Evolutionary conservation across 2,113 vertebrate species (phyloP).

Genomic region (Stomatorhinus ivindoensis): DNA sequence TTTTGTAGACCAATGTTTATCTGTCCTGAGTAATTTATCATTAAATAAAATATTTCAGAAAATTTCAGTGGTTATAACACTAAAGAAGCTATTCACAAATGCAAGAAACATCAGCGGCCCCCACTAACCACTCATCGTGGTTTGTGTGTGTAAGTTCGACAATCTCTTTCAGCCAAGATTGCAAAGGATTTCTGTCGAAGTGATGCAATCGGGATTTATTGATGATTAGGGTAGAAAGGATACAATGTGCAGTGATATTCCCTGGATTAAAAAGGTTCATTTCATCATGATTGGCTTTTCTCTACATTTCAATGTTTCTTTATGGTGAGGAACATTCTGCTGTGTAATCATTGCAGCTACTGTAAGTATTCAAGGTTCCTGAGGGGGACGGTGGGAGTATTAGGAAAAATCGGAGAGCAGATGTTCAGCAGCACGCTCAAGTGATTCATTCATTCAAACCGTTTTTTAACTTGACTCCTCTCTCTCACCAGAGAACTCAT

Average conservation of each 20-base stretch:
- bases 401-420: neutral
- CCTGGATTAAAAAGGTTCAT: neutral
- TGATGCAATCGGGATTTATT: neutral
- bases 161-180: neutral
- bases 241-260: neutral
- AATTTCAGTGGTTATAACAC: neutral
- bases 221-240: neutral
- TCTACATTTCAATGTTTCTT: neutral
- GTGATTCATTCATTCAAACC: neutral
- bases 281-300: neutral
- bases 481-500: neutral
- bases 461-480: neutral
- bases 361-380: neutral
- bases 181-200: neutral
- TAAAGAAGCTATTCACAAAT: neutral
- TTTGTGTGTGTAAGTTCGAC: neutral
- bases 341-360: neutral
- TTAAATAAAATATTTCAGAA: constrained; percentile 1
- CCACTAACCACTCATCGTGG: too few species aligned
- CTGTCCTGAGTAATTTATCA: neutral
- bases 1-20: neutral
- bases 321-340: neutral
- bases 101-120: neutral
- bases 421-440: neutral
- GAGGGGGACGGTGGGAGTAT: neutral